Evolutionary conservation across 2,113 vertebrate species (phyloP), one percentile per base, ranked within the genome.

Genomic region (Coturnix japonica): DNA sequence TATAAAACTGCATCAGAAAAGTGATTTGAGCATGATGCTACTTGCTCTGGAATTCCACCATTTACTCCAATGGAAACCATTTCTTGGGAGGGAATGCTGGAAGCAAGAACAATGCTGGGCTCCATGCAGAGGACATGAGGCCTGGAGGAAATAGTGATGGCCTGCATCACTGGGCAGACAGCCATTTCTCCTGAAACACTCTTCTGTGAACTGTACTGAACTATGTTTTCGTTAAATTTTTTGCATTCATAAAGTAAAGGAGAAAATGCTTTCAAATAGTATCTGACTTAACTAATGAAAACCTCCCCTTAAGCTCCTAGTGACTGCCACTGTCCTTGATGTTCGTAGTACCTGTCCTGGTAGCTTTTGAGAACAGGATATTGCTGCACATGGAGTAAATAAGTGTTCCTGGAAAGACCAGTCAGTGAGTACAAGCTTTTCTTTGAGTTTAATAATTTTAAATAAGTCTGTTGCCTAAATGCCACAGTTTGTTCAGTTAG

Each of bases 111-210:
- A 28, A 28, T 53, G 20, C 19, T 20, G 19, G 31, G 11, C 31
- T 11, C 2, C 7, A 1, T 6, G 14, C 13, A 53, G n/a, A 18
- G 41, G 7, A 13, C 51, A 9, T 25, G 19, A 4, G 23, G 6
- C 13, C 9, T 70, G 21, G 14, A 71, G 9, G 25, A 7, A 65
- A 19, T 1, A 1, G 7, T 10, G 13, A 19, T 11, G 44, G 35
- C 46, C 60, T 35, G 43, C 31, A 25, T 11, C 0, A 7, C 31
- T 57, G 14, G 39, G 13, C 25, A 65, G 77, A 59, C 33, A 6
- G 15, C n/a, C 13, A 5, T 2, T 23, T 39, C 6, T 66, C 41
- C 14, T 57, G 16, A 54, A 28, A 37, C 14, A 47, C 13, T 2
- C 3, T 76, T 81, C 66, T 57, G 8, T 65, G 63, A 61, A 85